Conservation (phyloP, 1,140 invertebrate genomes). For the Philotrypesis tridentata region DNA sequence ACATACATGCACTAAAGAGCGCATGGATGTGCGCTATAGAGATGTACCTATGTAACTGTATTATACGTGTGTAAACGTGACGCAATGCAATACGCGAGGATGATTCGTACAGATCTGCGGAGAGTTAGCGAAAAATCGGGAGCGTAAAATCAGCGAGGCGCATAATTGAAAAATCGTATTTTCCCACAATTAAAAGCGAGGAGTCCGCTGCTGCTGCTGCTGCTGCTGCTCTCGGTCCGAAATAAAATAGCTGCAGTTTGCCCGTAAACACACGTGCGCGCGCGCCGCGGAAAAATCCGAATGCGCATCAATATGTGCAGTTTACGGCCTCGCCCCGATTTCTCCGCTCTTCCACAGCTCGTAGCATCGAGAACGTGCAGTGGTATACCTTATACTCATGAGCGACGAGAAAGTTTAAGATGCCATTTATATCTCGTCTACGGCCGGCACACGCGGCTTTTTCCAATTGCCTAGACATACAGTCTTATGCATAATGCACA, state of each 20-base stretch:
- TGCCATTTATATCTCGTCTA: slow-evolving; percentile 19
- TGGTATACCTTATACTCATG: background rate
- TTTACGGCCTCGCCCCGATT: slow-evolving; percentile 44
- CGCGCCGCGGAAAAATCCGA: background rate
- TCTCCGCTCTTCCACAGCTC: background rate
- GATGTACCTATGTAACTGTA: too few relatives aligned
- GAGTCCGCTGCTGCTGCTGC: too few relatives aligned
- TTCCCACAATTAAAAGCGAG: slow-evolving; percentile 27
- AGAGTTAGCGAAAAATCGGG: background rate
- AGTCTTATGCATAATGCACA: background rate
- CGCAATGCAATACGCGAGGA: background rate
- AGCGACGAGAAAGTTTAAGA: slow-evolving; percentile 25
- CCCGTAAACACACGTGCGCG: too few relatives aligned
- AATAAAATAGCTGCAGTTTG: background rate
- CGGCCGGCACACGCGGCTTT: background rate
- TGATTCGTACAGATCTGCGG: background rate
- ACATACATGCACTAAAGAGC: too few relatives aligned
- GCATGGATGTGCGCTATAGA: too few relatives aligned
- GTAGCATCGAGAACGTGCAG: slow-evolving; percentile 3
- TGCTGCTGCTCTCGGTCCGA: too few relatives aligned
- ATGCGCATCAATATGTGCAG: slow-evolving; percentile 29
- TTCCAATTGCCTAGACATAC: background rate
- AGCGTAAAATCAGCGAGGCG: background rate
- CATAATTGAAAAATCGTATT: slow-evolving; percentile 6
- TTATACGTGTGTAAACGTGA: slow-evolving; percentile 12